A percentile compares a stretch with the other conserved stretches of the same genome.
Conservation (phyloP, 2,797 vertebrate species). For the Arremon brunneinucha region DNA sequence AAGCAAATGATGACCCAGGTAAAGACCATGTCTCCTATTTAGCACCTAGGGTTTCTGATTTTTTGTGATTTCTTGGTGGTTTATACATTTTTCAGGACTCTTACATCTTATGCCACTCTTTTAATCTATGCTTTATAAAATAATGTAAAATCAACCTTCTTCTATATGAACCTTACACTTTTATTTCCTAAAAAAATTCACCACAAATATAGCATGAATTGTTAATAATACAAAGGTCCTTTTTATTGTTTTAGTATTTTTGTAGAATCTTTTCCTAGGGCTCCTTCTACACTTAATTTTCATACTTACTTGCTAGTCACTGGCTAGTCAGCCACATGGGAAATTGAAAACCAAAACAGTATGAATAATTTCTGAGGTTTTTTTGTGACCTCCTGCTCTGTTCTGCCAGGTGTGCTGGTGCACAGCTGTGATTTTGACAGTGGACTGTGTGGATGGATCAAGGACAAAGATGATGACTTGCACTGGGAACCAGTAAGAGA, state of each 20-base stretch:
- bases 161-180: background rate
- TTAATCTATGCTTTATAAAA: background rate
- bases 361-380: accelerated
- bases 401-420: slow-evolving; percentile 78
- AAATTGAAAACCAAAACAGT: background rate
- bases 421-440: slow-evolving; percentile 93
- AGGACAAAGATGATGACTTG: slow-evolving; percentile 85
- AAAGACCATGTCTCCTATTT: background rate
- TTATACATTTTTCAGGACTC: background rate
- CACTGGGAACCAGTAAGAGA: slow-evolving; percentile 91
- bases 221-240: background rate
- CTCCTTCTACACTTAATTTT: background rate
- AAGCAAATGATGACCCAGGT: slow-evolving; percentile 92
- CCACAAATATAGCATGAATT: background rate
- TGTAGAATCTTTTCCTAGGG: background rate
- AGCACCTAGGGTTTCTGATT: background rate
- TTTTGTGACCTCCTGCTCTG: background rate
- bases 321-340: background rate
- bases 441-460: slow-evolving; percentile 93
- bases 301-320: background rate
- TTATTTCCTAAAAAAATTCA: background rate
- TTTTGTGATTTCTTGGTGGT: background rate
- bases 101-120: background rate
- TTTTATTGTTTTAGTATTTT: background rate
- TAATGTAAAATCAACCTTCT: background rate